Conservation (phyloP, 2,113 vertebrate species). For the Myiagra hebetior region DNA sequence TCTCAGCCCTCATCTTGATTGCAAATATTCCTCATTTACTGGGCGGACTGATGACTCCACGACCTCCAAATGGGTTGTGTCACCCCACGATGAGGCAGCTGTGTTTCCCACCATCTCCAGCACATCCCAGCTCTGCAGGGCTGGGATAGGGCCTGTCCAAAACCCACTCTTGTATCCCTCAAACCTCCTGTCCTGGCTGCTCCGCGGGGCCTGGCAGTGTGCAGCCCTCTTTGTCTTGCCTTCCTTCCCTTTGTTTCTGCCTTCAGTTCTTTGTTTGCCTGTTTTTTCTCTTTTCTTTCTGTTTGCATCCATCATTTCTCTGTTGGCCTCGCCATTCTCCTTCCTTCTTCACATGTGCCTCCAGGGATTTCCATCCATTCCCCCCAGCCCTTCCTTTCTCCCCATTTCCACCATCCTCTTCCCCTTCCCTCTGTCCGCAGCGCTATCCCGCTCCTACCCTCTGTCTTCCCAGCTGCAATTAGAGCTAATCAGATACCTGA, state of each 20-base stretch:
- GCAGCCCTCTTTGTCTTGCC: constrained; percentile 33
- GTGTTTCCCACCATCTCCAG: neutral
- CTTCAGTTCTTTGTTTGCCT: constrained; percentile 33
- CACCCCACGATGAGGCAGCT: neutral
- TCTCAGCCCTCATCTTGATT: constrained; percentile 19
- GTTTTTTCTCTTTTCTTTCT: neutral
- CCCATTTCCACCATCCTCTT: neutral
- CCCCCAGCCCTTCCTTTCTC: neutral
- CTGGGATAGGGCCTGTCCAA: rapidly evolving
- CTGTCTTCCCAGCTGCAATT: constrained; percentile 69
- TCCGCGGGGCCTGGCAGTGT: rapidly evolving
- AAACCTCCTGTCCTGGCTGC: neutral
- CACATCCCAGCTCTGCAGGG: neutral
- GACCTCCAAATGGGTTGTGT: neutral
- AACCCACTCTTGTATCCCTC: neutral
- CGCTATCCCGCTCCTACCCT: neutral
- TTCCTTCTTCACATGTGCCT: rapidly evolving
- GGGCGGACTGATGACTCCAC: neutral
- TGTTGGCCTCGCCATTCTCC: neutral
- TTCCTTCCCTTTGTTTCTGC: constrained; percentile 40
- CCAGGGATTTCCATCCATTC: neutral
- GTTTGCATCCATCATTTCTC: neutral
- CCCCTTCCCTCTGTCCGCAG: neutral
- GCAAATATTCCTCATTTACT: constrained; percentile 6
- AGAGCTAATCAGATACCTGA: constrained; percentile 80